Conservation (phyloP, 92 coral and sea anemone species). For the Porites divaricata region DNA sequence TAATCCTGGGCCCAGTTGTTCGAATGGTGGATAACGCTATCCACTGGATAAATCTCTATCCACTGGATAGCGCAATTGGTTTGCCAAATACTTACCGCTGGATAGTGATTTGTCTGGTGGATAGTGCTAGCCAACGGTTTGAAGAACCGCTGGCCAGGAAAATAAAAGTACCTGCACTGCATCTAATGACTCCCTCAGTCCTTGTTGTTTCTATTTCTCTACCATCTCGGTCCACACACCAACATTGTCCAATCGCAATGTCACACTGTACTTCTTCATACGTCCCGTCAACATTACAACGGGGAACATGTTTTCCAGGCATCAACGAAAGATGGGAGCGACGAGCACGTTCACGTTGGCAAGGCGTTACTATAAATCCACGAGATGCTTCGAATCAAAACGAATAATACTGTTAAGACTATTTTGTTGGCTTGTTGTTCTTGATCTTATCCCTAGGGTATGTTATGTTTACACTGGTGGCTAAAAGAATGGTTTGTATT, state of each 20-base stretch:
- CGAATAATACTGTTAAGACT: background rate
- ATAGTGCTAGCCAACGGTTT: too few relatives aligned
- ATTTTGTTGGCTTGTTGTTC: background rate
- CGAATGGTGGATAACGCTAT: too few relatives aligned
- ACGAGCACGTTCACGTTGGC: slow-evolving; percentile 77
- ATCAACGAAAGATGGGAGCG: slow-evolving; percentile 47
- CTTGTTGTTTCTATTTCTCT: slow-evolving; percentile 64
- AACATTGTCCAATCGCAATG: slow-evolving; percentile 57
- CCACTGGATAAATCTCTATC: too few relatives aligned
- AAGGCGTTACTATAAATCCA: slow-evolving; percentile 68
- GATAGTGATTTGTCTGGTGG: too few relatives aligned
- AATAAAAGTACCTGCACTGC: slow-evolving; percentile 46
- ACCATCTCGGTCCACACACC: slow-evolving; percentile 80
- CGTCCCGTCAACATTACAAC: slow-evolving; percentile 70
- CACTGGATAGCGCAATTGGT: too few relatives aligned
- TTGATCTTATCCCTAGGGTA: too few relatives aligned
- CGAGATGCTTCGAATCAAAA: slow-evolving; percentile 48
- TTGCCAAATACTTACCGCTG: too few relatives aligned
- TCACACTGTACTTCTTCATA: slow-evolving; percentile 78
- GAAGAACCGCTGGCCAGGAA: too few relatives aligned
- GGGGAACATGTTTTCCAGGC: slow-evolving; percentile 58
- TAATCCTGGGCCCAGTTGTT: too few relatives aligned
- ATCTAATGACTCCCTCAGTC: slow-evolving; percentile 61
- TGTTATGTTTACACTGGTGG: too few relatives aligned
- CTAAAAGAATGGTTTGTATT: too few relatives aligned